phyloP scores from a whole-genome alignment of 1,140 invertebrate species.

The Leucophenga varia region DNA sequence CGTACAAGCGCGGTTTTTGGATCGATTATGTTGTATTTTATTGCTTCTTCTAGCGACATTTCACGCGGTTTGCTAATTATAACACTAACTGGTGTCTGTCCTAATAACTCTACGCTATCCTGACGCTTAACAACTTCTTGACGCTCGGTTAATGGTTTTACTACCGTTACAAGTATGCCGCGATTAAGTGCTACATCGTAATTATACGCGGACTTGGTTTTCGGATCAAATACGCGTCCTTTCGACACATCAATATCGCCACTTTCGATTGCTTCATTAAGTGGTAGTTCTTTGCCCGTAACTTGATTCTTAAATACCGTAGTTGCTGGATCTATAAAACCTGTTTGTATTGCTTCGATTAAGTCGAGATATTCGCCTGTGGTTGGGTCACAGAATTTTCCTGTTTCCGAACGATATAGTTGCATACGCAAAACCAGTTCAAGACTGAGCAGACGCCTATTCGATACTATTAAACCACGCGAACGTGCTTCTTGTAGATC shows the following conservation, averaged over 20 bases:
- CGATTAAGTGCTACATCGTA: constrained; percentile 74
- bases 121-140: constrained; percentile 59
- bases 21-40: constrained; percentile 74
- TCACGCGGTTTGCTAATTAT: constrained; percentile 62
- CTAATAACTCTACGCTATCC: constrained; percentile 57
- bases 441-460: constrained; percentile 69
- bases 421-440: constrained; percentile 76
- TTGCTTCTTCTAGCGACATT: constrained; percentile 77
- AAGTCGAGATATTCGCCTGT: constrained; percentile 72
- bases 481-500: constrained; percentile 72
- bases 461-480: constrained; percentile 73
- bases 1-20: constrained; percentile 74
- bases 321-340: constrained; percentile 75
- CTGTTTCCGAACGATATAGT: constrained; percentile 75
- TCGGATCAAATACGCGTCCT: constrained; percentile 76
- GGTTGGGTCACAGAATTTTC: constrained; percentile 76
- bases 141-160: constrained; percentile 69
- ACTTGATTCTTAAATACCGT: constrained; percentile 76
- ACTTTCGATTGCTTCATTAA: constrained; percentile 75
- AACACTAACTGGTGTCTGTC: constrained; percentile 43
- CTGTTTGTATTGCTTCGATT: constrained; percentile 68
- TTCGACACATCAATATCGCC: constrained; percentile 75
- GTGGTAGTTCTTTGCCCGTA: constrained; percentile 71
- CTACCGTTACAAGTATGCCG: constrained; percentile 71
- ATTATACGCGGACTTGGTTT: constrained; percentile 71